Percentiles rank a stretch among this genome's conserved stretches.
Evolutionary conservation across 2,797 vertebrate genomes (phyloP).

Genomic region (Periophthalmus magnuspinnatus): DNA sequence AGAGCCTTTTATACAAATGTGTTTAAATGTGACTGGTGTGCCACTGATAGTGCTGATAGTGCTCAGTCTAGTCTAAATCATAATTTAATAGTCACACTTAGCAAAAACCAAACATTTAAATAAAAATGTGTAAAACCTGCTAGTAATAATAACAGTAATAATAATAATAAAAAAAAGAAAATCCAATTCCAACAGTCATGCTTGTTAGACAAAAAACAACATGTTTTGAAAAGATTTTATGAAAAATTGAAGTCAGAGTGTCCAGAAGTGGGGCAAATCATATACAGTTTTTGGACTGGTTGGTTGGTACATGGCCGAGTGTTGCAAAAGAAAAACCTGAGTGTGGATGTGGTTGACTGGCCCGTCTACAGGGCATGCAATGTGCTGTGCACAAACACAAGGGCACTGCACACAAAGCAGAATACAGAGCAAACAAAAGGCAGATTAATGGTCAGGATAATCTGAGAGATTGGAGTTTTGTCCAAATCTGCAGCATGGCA

Average conservation of each 20-base stretch:
- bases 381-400: constrained; percentile 28
- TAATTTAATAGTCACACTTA: too few species aligned
- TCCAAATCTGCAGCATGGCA: constrained; percentile 26
- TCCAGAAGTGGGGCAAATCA: constrained; percentile 32
- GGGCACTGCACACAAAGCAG: constrained; percentile 36
- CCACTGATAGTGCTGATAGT: constrained; percentile 6
- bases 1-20: constrained; percentile 44
- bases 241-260: background rate
- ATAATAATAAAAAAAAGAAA: too few species aligned
- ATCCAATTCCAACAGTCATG: too few species aligned
- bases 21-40: constrained; percentile 18
- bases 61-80: too few species aligned
- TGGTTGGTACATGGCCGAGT: constrained; percentile 28
- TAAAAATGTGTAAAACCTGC: background rate
- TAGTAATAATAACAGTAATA: too few species aligned
- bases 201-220: too few species aligned
- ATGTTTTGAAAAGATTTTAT: too few species aligned
- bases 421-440: constrained; percentile 65
- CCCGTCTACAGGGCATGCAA: constrained; percentile 34
- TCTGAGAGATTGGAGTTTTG: constrained; percentile 57
- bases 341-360: constrained; percentile 43
- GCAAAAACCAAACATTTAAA: background rate
- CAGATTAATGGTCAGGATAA: constrained; percentile 64
- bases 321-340: constrained; percentile 40
- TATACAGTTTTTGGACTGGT: constrained; percentile 34